Percentiles rank a stretch among this genome's conserved stretches.
Evolutionary conservation across 2,888 invertebrate species (phyloP).

Genomic region (Trimorus sp.): DNA sequence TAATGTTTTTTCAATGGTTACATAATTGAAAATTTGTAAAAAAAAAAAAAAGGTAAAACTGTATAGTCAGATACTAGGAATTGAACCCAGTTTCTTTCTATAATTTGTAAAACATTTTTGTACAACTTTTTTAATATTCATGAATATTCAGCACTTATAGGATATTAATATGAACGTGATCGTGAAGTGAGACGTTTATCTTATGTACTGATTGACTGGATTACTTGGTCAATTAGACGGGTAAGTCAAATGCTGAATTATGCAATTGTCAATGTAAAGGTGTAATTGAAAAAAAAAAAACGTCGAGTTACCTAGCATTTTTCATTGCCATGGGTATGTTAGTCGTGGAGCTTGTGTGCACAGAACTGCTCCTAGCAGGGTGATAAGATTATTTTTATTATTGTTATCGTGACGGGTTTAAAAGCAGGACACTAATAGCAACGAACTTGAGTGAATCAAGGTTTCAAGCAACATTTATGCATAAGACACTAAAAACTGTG

Average conservation of each 20-base stretch:
- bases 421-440: constrained; percentile 14
- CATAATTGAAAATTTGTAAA: too few species aligned
- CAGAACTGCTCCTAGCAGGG: constrained; percentile 78
- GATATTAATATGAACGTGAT: constrained; percentile 17
- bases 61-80: too few species aligned
- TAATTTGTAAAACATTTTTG: not conserved
- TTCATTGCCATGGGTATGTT: constrained; percentile 80
- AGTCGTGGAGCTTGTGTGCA: constrained; percentile 80
- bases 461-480: not conserved
- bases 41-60: too few species aligned
- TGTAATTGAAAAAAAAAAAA: constrained; percentile 24
- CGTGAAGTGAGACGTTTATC: constrained; percentile 38
- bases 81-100: too few species aligned
- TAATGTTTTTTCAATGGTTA: too few species aligned
- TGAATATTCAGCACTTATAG: too few species aligned
- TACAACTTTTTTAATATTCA: too few species aligned
- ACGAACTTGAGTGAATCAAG: not conserved
- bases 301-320: constrained; percentile 78
- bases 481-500: too few species aligned
- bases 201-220: constrained; percentile 17
- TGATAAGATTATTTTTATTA: constrained; percentile 52
- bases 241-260: constrained; percentile 1
- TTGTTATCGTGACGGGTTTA: constrained; percentile 38
- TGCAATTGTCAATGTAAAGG: not conserved
- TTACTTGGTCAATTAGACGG: not conserved